Percentiles rank a stretch among this genome's conserved stretches.
Conservation (phyloP, 2,888 invertebrate genomes). For the Athalia cordata region DNA sequence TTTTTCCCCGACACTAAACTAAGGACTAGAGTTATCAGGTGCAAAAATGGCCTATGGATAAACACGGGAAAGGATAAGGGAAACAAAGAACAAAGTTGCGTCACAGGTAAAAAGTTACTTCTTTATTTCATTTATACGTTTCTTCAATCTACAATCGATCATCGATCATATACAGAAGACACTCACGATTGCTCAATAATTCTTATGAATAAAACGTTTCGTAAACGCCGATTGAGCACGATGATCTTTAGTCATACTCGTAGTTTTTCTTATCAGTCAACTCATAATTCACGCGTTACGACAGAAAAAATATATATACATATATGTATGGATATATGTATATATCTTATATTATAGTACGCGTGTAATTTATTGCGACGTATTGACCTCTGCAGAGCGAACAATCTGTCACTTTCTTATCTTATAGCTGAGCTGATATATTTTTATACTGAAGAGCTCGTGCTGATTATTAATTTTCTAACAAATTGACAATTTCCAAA, state of each 20-base stretch:
- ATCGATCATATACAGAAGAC: background rate
- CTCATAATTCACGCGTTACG: background rate
- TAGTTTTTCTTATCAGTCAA: background rate
- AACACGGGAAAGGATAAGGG: conserved; percentile 61
- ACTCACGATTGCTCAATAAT: conserved; percentile 4
- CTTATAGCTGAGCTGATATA: background rate
- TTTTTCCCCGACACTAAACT: conserved; percentile 82
- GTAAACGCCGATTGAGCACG: background rate
- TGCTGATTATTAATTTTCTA: background rate
- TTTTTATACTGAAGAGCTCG: background rate
- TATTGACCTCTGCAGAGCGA: conserved; percentile 6
- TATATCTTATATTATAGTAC: background rate
- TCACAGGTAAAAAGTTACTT: conserved; percentile 74
- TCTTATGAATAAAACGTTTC: conserved; percentile 14
- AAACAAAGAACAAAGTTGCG: conserved; percentile 76
- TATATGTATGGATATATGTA: too few species aligned
- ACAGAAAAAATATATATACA: background rate
- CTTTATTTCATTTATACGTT: background rate
- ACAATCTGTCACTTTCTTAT: background rate
- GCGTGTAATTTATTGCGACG: background rate
- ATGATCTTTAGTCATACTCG: conserved; percentile 5
- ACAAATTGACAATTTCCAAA: too few species aligned
- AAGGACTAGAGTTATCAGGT: conserved; percentile 79
- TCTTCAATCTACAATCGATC: background rate
- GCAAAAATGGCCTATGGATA: conserved; percentile 81